These are phyloP conservation scores for Corythoichthys intestinalis DNA, from an alignment of 2,113 vertebrate genomes.

Conservation along the genomic window DNA sequence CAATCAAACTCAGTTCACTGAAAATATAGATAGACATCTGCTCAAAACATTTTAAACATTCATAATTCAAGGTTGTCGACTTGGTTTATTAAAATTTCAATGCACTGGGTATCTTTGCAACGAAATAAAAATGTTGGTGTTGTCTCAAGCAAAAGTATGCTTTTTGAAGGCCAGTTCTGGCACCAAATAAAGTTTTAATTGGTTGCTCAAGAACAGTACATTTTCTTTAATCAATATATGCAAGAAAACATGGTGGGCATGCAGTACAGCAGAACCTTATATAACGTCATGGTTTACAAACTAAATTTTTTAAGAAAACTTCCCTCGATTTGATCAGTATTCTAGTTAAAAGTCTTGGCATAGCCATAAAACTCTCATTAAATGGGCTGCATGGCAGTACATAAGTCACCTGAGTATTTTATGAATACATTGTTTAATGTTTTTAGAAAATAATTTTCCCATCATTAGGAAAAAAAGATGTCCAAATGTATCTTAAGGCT, in stretches of 20 bases:
- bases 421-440: neutral
- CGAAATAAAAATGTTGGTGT: neutral
- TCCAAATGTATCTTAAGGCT: constrained; percentile 18
- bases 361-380: neutral
- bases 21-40: neutral
- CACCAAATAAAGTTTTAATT: neutral
- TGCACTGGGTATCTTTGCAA: neutral
- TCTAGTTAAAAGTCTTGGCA: neutral
- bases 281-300: neutral
- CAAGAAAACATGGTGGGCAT: neutral
- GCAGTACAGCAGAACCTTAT: neutral
- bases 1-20: neutral
- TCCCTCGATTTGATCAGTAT: neutral
- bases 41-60: neutral
- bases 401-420: neutral
- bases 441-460: neutral
- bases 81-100: neutral
- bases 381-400: neutral
- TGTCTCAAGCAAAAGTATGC: neutral
- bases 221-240: neutral
- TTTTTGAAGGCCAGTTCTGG: neutral
- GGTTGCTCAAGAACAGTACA: neutral
- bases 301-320: neutral
- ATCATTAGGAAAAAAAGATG: neutral
- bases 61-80: neutral